Base-by-base conservation (phyloP, 2,113 vertebrate genomes). In the Pogonocichla stellata region DNA sequence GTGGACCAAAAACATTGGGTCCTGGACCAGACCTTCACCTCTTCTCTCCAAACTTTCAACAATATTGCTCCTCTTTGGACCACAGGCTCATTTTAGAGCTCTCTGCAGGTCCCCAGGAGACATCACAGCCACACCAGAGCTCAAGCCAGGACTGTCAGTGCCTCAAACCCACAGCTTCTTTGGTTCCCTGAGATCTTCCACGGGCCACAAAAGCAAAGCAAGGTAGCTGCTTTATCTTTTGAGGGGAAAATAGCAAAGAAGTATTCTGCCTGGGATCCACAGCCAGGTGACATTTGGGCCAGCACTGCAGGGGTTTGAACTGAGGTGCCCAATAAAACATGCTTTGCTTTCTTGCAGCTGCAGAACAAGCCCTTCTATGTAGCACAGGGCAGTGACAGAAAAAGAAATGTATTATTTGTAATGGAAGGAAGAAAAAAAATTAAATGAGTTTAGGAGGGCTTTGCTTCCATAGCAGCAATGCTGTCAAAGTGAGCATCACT, bases 1-100 rank as follows among this genome's bases (percentile, higher is more conserved):
- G 0, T 0, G 0, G 14, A 42, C 14, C 17, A 51, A 23, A 77
- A 87, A 4, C 11, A 50, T 3, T 6, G 15, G 2, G 8, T 86
- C 4, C 34, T 67, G 50, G 34, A 60, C 3, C 8, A 67, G 20
- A 28, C 6, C 5, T 50, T 10, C 8, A 42, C 6, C 15, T 71
- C 8, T 54, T 75, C 8, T 51, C 47, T 61, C 17, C 22, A 53
- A 0, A 9, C 4, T 57, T 81, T 70, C 6, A 56, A 22, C 2
- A 61, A 1, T 9, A 22, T 25, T 36, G 2, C 2, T 14, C 34
- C 33, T 86, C 18, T 67, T 18, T 28, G 67, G 22, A 45, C 10
- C 29, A 66, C 12, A 40, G 16, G 33, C 28, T 33, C 15, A 38
- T 60, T 91, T 71, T 19, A 51, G 26, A 53, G 8, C 24, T 50